Evolutionary conservation across 2,888 invertebrate genomes (phyloP), one percentile per base, ranked within the genome.

Genomic region (Lepidocyrtinus sp.): DNA sequence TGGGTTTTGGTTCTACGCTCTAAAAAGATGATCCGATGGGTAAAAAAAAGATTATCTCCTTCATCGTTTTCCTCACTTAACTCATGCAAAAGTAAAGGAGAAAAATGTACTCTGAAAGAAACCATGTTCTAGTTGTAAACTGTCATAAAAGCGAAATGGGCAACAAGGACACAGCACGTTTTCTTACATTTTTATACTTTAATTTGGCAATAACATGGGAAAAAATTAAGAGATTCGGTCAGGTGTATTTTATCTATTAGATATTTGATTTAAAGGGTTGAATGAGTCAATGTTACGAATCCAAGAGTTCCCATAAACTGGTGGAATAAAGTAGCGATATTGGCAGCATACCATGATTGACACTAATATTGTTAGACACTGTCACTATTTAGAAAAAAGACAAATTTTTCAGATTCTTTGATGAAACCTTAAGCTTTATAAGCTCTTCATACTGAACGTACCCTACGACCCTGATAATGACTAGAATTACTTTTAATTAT

Each of bases 131-230:
- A 64, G 45, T 73, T 73, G 64, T 55, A 73, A 73, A n/a, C 64
- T 64, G 64, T 64, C 73, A 64, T 73, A 63, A 55, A 64, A 73
- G 21, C 46, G 64, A 64, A 70, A 64, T 73, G 64, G 50, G 17
- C 63, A 72, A 72, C 46, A 22, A 71, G 36, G 15, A 22, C 62
- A 45, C 45, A 45, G 62, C 50, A 50, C 50, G 50, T 50, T 50
- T 50, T 50, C 50, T 50, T 12, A n/a, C 1, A 50, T 12, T 50
- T 50, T 50, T 50, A n/a, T 50, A 50, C 2, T 50, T 50, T 50
- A 50, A 50, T 50, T 50, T 50, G 50, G 15, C 15, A 50, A 50
- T 50, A 50, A 50, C 50, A 36, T 7, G 36, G 50, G 50, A 50
- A 50, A 50, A 12, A 50, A 50, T 50, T 50, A 50, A 50, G 50